Percentiles rank a stretch among this genome's conserved stretches.
phyloP scores from a whole-genome alignment of 2,888 invertebrate species.

The Minunthozetes semirufus region DNA sequence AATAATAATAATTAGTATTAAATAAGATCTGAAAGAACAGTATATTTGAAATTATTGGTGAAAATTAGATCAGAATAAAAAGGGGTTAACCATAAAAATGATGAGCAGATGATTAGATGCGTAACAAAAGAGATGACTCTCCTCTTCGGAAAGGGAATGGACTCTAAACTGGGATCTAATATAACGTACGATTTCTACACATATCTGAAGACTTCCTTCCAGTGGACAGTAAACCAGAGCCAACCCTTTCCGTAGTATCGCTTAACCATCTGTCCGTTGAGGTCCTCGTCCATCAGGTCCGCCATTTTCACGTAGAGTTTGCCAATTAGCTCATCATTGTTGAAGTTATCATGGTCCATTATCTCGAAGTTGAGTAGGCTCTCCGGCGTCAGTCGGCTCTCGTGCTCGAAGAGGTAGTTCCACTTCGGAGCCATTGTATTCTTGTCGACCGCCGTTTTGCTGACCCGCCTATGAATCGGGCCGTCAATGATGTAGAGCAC shows the following conservation, averaged over 20 bases:
- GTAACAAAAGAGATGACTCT: too few relatives aligned
- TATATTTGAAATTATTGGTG: too few relatives aligned
- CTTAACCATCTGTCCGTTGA: background rate
- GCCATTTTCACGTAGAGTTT: background rate
- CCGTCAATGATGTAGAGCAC: background rate
- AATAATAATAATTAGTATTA: too few relatives aligned
- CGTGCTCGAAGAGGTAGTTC: background rate
- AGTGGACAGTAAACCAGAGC: background rate
- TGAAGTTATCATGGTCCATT: background rate
- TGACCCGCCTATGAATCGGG: background rate
- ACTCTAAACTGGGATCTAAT: too few relatives aligned
- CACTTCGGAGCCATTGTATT: background rate
- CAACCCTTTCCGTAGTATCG: background rate
- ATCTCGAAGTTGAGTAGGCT: background rate
- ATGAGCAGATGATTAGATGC: too few relatives aligned
- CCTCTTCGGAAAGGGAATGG: too few relatives aligned
- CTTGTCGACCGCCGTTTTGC: background rate
- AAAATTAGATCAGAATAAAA: too few relatives aligned
- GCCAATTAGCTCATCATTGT: background rate
- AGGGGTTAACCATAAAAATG: too few relatives aligned
- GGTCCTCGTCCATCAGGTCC: background rate
- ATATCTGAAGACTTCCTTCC: background rate
- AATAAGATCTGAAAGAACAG: too few relatives aligned
- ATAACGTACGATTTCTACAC: background rate
- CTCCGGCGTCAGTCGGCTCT: background rate